Base-by-base conservation (phyloP, 1,140 invertebrate species). In the Aphidius gifuensis region DNA sequence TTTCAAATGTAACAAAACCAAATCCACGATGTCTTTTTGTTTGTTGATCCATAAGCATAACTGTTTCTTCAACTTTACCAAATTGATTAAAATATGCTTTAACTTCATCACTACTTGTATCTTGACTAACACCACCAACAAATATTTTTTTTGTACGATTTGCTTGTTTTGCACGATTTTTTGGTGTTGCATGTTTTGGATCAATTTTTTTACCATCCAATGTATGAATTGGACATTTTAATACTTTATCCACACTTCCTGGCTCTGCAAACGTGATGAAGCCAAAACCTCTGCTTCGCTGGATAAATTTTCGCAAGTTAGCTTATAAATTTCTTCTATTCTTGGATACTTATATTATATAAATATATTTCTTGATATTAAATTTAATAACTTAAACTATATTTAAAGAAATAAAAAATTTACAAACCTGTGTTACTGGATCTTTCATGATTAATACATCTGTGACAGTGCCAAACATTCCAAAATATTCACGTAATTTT, bases 191-290 rank as follows among this genome's bases (percentile, higher is more conserved):
- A 83, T 94, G 92, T 72, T 94, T 95, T 23, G 92, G 93, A 78
- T 95, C 93, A 73, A 95, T 95, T 82, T 95, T 94, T 83, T 96
- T 96, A 61, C 93, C 93, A 78, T 96, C 94, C 63, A 97, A 84
- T 59, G 92, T 93, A 84, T 96, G 93, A 64, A 94, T 92, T 58
- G 92, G 92, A 69, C 91, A 90, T 79, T 90, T 90, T 55, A 95
- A 86, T 56, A 95, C 92, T 79, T 93, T 93, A 78, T 94, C 91
- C 59, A 94, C 93, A 74, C 90, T 92, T 64, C 88, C 86, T 44
- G 92, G 89, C 77, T 94, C 92, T 74, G 91, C 88, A 82, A 95
- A 96, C 74, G 92, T 94, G 74, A 96, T 94, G 83, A 95, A 96
- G 69, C 92, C 93, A 82, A 95, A 95, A 70, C 93, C 93, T 71